Conservation (phyloP, 2,888 invertebrate genomes). For the Sinopyrophorus schimmeli region DNA sequence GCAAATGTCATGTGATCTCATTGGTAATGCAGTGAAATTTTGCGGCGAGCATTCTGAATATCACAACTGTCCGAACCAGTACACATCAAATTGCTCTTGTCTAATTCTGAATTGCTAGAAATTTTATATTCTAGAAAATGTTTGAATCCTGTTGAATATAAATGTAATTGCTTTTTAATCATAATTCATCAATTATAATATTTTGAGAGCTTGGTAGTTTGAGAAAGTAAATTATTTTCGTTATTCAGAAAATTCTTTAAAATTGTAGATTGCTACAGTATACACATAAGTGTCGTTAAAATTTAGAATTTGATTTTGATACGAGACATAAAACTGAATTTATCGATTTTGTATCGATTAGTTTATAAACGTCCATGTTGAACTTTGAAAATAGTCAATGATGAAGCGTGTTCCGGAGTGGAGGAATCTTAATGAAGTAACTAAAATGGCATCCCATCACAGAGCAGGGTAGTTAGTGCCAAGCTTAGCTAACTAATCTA, state of each 20-base stretch:
- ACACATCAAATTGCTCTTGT: constrained; percentile 11
- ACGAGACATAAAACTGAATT: too few species aligned
- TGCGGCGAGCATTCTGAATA: constrained; percentile 7
- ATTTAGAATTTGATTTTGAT: too few species aligned
- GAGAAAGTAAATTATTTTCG: too few species aligned
- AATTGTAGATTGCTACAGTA: too few species aligned
- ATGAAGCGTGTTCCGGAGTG: constrained; percentile 15
- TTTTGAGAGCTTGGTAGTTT: too few species aligned
- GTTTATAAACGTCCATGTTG: not conserved
- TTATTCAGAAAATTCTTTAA: too few species aligned
- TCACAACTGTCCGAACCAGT: constrained; percentile 14
- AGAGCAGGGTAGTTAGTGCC: constrained; percentile 21
- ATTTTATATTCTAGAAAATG: too few species aligned
- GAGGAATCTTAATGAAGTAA: constrained; percentile 22
- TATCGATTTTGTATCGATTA: not conserved
- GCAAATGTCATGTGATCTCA: constrained; percentile 12
- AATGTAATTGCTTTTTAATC: too few species aligned
- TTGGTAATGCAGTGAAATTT: constrained; percentile 1
- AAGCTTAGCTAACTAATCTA: constrained; percentile 24
- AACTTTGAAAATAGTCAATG: constrained; percentile 15
- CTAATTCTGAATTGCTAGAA: constrained; percentile 14
- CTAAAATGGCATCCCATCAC: constrained; percentile 21
- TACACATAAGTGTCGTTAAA: too few species aligned
- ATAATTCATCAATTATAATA: too few species aligned
- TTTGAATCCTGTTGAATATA: not conserved